Percentiles rank a stretch among this genome's conserved stretches.
phyloP scores from a whole-genome alignment of 1,140 invertebrate genomes.

The Phenacoccus solenopsis region DNA sequence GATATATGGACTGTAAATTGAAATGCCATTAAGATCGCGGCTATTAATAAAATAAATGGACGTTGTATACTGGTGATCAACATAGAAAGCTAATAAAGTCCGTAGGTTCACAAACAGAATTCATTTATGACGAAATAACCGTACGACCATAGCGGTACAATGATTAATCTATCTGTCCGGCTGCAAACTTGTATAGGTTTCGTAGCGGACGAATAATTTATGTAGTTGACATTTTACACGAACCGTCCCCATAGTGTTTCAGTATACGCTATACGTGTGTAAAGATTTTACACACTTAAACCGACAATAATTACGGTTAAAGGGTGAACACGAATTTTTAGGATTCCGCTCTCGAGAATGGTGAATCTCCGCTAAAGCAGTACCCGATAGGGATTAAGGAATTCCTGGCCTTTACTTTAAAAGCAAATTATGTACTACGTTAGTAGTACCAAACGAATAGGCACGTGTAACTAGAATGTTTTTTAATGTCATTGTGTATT shows the following conservation, averaged over 20 bases:
- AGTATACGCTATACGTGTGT: no score
- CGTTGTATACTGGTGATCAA: background rate
- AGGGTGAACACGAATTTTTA: background rate
- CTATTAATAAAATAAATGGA: background rate
- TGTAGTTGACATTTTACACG: background rate
- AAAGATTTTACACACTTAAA: no score
- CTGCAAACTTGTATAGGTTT: no score
- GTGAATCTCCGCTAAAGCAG: no score
- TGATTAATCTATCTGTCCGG: background rate
- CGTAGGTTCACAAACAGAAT: background rate
- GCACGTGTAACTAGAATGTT: no score
- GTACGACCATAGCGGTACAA: background rate
- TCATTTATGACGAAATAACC: background rate
- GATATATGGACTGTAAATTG: background rate
- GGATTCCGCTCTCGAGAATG: no score
- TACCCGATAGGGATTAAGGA: no score
- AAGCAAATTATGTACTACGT: no score
- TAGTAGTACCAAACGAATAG: no score
- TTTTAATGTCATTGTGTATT: no score
- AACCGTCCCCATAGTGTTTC: no score
- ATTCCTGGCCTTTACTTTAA: no score
- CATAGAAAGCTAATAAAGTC: slow-evolving; percentile 2
- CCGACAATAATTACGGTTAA: background rate
- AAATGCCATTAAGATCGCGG: background rate
- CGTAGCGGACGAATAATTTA: background rate